Base-by-base conservation (phyloP, 2,113 vertebrate species). In the Felis chaus region DNA sequence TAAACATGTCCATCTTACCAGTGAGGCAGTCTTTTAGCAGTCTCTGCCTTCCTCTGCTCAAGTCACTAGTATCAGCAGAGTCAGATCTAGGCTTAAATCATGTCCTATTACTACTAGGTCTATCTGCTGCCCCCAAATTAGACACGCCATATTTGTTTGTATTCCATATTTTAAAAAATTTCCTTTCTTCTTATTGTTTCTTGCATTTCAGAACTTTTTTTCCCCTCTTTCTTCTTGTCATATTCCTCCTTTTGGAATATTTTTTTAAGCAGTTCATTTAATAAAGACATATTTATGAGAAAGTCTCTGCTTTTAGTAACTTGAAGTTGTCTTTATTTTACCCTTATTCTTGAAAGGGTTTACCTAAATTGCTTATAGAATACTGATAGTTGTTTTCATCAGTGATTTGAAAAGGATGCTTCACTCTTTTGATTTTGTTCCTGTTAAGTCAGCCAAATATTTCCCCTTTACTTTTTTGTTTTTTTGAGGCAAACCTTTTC, bases 341-440 rank as follows among this genome's bases (percentile, higher is more conserved):
- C 27, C 8, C 4, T 36, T 61, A 41, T 33, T 76, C 25, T 25
- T 15, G 5, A 92, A 48, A 57, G 5, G 39, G 33, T 63, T 94
- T 82, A 13, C 16, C 15, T 74, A 90, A 86, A 33, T 69, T 83
- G n/a, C 79, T 41, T 53, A 21, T 74, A 45, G 18, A 61, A 12
- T 82, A 63, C 18, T 7, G 9, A 57, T 41, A 68, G 16, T 29
- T 50, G 19, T 73, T 96, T 83, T 73, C 41, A 41, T 89, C 31
- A 89, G 29, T 23, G 82, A 76, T 36, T 81, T 74, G 63, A 80
- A 74, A 18, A 48, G 63, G 39, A 36, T 63, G 13, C 85, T 92
- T 89, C 8, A 92, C 12, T 71, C 36, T 83, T 55, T 92, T 92
- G 29, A 23, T 80, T 84, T 89, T 92, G 29, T 57, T 83, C 19